Base-by-base conservation (phyloP, 2,888 invertebrate species). In the Drosophila histrio region DNA sequence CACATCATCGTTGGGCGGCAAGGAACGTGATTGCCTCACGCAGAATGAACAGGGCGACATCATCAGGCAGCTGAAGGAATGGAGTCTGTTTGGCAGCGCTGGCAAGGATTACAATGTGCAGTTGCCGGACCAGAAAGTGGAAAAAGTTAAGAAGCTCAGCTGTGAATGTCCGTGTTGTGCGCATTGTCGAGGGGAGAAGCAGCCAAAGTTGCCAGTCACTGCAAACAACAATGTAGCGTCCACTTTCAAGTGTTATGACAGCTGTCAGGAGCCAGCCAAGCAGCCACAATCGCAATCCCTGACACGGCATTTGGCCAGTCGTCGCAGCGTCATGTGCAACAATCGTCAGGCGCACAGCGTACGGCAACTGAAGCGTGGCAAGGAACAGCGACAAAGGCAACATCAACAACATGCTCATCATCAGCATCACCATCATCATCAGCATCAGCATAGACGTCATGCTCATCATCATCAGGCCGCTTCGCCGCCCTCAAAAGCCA, bases 31-130 rank as follows among this genome's bases (percentile, higher is more conserved):
- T 17, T 7, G 50, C 8, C 70, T 90, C 11, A 82, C 88, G 3
- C 74, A 87, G 53, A 57, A 67, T 5, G 92, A 92, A 67, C 88
- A 90, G 79, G 67, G 76, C 8, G 75, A 88, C n/a, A 89, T 91
- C 36, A 73, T 91, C 1, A 87, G 88, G 61, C 92, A 92, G 72
- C 70, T 92, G 2, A 90, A 90, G 76, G 91, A 91, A 65, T 92
- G 92, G 91, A 91, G 91, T 77, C 75, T 91, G 30, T 89, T 88
- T 76, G 91, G 92, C 50, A 86, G 90, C 50, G 75, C 76, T 24
- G 90, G 89, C 56, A 88, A 88, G 66, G 88, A 91, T 66, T 89
- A 83, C 44, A 73, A 88, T 62, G 72, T 85, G 8, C 60, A 72
- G 58, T 63, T 80, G 34, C 54, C 64, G 21, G 39, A 60, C 36